These are phyloP conservation scores for Bucorvus abyssinicus DNA, from an alignment of 2,797 vertebrate species.

Conservation along the genomic window DNA sequence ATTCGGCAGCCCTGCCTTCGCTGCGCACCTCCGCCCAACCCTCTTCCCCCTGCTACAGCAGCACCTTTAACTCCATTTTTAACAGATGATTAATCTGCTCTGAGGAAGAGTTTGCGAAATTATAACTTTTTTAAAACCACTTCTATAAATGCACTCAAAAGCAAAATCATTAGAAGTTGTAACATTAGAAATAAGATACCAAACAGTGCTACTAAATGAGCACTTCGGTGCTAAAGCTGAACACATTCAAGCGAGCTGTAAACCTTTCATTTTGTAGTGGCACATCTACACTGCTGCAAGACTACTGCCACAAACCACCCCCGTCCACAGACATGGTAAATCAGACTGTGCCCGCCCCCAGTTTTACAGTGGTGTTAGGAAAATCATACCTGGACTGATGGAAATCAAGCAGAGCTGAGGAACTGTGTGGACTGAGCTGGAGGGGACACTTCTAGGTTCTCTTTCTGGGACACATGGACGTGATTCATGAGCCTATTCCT, in stretches of 20 bases:
- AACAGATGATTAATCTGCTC: neutral
- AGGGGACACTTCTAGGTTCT: neutral
- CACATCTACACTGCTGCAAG: neutral
- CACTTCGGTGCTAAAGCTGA: neutral
- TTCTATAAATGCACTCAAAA: neutral
- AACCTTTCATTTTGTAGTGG: neutral
- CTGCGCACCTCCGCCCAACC: no score
- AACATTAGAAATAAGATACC: neutral
- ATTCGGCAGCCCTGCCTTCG: no score
- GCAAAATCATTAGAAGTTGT: neutral
- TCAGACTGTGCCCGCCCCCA: neutral
- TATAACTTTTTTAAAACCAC: accelerated
- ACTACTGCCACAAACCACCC: neutral
- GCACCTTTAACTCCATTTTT: no score
- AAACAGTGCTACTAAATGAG: neutral
- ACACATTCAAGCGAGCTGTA: neutral
- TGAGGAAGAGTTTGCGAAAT: neutral
- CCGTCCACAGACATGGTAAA: neutral
- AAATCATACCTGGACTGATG: neutral
- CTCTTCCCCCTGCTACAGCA: no score
- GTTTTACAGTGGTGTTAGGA: neutral
- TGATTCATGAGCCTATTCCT: neutral
- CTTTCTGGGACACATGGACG: neutral
- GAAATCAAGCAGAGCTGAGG: neutral
- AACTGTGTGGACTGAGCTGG: neutral